Evolutionary conservation across 2,888 invertebrate genomes (phyloP).

Genomic region (Rhodophaea formosa): DNA sequence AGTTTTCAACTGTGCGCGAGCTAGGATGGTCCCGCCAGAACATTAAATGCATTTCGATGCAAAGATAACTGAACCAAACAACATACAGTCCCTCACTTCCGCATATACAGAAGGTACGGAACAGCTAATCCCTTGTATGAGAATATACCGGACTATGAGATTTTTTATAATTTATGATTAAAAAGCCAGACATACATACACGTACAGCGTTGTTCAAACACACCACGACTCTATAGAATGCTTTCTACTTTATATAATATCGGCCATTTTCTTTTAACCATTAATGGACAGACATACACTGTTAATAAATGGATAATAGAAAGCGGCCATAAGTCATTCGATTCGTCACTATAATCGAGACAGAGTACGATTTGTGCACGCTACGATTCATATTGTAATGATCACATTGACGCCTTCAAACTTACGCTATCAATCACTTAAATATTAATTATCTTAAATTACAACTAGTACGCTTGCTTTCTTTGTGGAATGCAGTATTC

Average conservation of each 20-base stretch:
- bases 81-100: slow-evolving; percentile 44
- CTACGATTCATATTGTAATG: slow-evolving; percentile 72
- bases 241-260: slow-evolving; percentile 60
- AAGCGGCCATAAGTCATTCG: slow-evolving; percentile 44
- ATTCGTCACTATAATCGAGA: slow-evolving; percentile 59
- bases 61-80: slow-evolving; percentile 19
- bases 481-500: slow-evolving; percentile 75
- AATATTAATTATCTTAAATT: slow-evolving; percentile 53
- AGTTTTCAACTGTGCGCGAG: background rate
- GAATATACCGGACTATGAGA: slow-evolving; percentile 64
- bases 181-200: slow-evolving; percentile 73
- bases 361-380: slow-evolving; percentile 73
- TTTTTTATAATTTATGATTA: slow-evolving; percentile 60
- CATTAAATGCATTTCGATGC: slow-evolving; percentile 38
- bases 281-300: background rate
- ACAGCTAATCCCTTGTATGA: slow-evolving; percentile 69
- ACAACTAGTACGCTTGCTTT: slow-evolving; percentile 69
- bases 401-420: slow-evolving; percentile 76
- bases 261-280: background rate
- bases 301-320: background rate
- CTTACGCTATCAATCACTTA: slow-evolving; percentile 60
- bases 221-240: slow-evolving; percentile 69
- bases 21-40: slow-evolving; percentile 20
- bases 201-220: slow-evolving; percentile 70
- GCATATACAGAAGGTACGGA: slow-evolving; percentile 61